Evolutionary conservation across 2,797 vertebrate genomes (phyloP).

Genomic region (Euthynnus affinis): DNA sequence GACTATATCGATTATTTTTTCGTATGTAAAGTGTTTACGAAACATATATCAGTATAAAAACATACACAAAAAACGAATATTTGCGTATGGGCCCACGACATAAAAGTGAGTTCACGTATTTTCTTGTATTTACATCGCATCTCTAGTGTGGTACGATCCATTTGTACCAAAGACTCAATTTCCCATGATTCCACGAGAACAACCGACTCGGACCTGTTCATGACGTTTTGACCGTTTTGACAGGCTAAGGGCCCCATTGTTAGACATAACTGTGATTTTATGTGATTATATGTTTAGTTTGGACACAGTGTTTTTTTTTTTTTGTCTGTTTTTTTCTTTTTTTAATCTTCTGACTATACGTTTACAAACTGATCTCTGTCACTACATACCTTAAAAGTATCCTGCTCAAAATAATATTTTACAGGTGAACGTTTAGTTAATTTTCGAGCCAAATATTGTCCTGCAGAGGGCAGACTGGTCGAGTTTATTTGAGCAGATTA

Average conservation of each 20-base stretch:
- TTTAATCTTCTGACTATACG: not conserved
- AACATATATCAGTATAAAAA: accelerated
- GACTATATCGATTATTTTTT: not conserved
- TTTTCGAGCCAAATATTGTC: not conserved
- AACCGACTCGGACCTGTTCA: no score
- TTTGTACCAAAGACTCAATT: constrained; percentile 56
- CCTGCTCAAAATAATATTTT: no score
- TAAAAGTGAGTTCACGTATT: accelerated
- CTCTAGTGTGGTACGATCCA: constrained; percentile 65
- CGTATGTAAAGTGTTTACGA: accelerated
- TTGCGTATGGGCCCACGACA: accelerated
- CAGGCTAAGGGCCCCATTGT: not conserved
- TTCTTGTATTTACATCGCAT: accelerated
- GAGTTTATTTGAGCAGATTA: not conserved
- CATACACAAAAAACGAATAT: accelerated
- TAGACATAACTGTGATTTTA: not conserved
- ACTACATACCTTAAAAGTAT: not conserved
- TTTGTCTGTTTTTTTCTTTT: no score
- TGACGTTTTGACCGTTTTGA: not conserved
- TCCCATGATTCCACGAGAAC: constrained; percentile 54
- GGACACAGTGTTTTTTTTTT: not conserved
- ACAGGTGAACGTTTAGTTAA: not conserved
- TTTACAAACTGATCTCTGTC: not conserved
- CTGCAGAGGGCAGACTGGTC: constrained; percentile 47
- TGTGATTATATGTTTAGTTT: not conserved